Base-by-base conservation (phyloP, 1,140 invertebrate genomes). In the Leptopilina clavipes region DNA sequence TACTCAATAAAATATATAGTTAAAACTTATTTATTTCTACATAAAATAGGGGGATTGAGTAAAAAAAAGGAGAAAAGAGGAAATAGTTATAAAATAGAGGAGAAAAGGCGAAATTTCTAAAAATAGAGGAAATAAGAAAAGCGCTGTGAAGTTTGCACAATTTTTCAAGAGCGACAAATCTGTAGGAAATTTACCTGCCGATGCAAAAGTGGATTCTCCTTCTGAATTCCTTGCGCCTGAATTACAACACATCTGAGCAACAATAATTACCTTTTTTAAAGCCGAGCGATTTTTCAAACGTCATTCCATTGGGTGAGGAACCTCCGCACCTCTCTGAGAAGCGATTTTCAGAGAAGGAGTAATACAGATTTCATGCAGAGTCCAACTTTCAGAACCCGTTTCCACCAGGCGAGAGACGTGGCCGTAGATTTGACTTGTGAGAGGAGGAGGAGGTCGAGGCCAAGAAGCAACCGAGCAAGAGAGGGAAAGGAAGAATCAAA, bases 351-450 rank as follows among this genome's bases (percentile, higher is more conserved):
- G 59, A 73, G 75, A 83, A 77, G 70, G 77, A 37, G 77, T 79
- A 71, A 80, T 81, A 81, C 76, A 73, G 80, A 82, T 83, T 82
- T 83, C 80, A 77, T 81, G 81, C 78, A 78, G 82, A 86, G 77
- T 80, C 43, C 72, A 77, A 83, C 79, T 81, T 86, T 83, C 79
- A 81, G 86, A 88, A 87, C 85, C 81, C 83, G 86, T 88, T 87
- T 84, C 80, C 82, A 80, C n/a, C 73, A 73, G 72, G 78, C 83
- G 59, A 83, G 59, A 83, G 76, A 79, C 74, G 78, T 72, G 76
- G 75, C 73, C 77, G 77, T 79, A 81, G 81, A 82, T 83, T 83
- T 81, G 82, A 82, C 78, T 82, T 76, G 76, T 73, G 71, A 76
- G 72, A 82, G 71, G 80, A 79, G 77, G 79, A 72, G 77, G 79